phyloP scores from a whole-genome alignment of 2,113 vertebrate genomes.

The Scortum barcoo region DNA sequence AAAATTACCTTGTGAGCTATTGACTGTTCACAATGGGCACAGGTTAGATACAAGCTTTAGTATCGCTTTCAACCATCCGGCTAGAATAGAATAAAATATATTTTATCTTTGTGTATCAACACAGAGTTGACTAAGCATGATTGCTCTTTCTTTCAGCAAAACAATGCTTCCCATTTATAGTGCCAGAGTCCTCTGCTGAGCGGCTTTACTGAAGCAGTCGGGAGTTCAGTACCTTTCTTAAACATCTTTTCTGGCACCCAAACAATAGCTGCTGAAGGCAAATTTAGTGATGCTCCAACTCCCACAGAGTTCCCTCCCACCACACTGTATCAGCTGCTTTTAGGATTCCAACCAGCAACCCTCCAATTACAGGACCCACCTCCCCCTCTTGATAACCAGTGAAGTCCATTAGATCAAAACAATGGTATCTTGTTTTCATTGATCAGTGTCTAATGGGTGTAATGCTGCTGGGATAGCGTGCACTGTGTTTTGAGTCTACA shows the following conservation, averaged over 20 bases:
- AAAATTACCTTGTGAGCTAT: conserved; percentile 28
- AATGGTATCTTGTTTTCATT: conserved; percentile 69
- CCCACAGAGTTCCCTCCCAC: background rate
- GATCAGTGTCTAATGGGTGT: conserved; percentile 66
- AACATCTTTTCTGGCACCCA: background rate
- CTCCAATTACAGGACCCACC: conserved; percentile 15
- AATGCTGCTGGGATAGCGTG: conserved; percentile 55
- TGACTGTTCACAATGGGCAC: conserved; percentile 31
- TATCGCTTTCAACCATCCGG: conserved; percentile 25
- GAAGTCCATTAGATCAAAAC: conserved; percentile 70
- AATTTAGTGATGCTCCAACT: background rate
- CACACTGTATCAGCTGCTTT: background rate
- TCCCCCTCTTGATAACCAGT: conserved; percentile 42
- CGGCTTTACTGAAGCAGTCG: background rate
- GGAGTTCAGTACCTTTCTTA: conserved; percentile 10
- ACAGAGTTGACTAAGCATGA: background rate
- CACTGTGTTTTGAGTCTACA: conserved; percentile 50
- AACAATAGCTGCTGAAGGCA: background rate
- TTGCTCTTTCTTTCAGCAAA: conserved; percentile 3
- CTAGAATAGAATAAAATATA: background rate
- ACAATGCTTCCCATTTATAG: background rate
- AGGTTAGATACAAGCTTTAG: conserved; percentile 35
- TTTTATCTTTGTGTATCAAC: conserved; percentile 20
- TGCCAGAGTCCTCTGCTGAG: background rate
- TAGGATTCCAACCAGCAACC: conserved; percentile 44